phyloP scores from a whole-genome alignment of 1,140 invertebrate genomes.

The Drosophila novamexicana region DNA sequence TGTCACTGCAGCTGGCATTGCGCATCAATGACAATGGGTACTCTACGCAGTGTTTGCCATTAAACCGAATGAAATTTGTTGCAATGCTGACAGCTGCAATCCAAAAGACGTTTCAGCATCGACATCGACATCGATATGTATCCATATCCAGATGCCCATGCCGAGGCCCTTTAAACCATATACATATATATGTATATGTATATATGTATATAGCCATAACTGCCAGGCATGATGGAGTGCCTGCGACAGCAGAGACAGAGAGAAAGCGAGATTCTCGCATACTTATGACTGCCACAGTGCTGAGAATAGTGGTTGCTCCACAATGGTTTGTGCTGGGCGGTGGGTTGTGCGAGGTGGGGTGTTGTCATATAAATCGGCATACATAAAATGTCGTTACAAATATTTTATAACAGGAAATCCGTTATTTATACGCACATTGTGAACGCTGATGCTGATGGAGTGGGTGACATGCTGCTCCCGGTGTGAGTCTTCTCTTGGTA shows the following conservation, averaged over 20 bases:
- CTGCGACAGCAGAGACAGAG: conserved; percentile 39
- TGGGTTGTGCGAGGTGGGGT: no score
- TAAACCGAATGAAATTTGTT: conserved; percentile 60
- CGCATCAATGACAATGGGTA: conserved; percentile 19
- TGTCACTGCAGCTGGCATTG: conserved; percentile 35
- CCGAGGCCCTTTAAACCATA: not conserved
- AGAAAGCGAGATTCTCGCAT: conserved; percentile 3
- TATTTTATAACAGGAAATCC: conserved; percentile 82
- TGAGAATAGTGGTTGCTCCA: conserved; percentile 8
- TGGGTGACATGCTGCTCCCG: not conserved
- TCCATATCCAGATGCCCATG: not conserved
- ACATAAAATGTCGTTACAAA: conserved; percentile 78
- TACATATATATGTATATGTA: conserved; percentile 3
- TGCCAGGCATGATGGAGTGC: conserved; percentile 64
- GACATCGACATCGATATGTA: conserved; percentile 51
- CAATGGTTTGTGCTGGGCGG: conserved; percentile 30
- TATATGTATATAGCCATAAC: conserved; percentile 31
- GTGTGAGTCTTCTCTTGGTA: conserved; percentile 55
- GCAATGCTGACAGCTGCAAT: conserved; percentile 72
- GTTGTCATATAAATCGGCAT: conserved; percentile 61
- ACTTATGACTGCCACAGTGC: conserved; percentile 24
- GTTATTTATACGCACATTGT: conserved; percentile 82
- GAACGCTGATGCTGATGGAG: conserved; percentile 27
- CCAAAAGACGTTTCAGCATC: conserved; percentile 61
- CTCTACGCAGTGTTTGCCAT: conserved; percentile 30